Evolutionary conservation across 1,140 invertebrate species (phyloP), one percentile per base, ranked within the genome.

Genomic region (Drosophila oshimai): DNA sequence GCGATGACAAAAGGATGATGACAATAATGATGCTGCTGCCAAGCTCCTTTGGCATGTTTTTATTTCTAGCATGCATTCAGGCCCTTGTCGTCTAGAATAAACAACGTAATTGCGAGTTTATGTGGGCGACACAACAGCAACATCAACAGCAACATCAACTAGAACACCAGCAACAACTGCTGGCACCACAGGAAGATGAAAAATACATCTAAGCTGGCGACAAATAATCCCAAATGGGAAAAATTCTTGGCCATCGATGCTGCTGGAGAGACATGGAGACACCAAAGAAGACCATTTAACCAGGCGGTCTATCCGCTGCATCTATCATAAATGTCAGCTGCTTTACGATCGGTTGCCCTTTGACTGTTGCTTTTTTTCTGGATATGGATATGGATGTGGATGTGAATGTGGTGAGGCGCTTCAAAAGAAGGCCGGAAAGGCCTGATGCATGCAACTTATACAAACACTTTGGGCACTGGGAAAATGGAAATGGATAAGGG

Each of bases 21-120:
- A 44, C 58, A 58, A 57, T 74, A 68, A 74, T 83, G 78, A 44
- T 74, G 74, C 60, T 61, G 58, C 34, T 37, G 34, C 4, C 41
- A 29, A 51, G 18, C 65, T 45, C 39, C 24, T 33, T 68, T 69
- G 65, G 29, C 67, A 61, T 72, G 68, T 72, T 70, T 72, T 68
- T 68, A 68, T 68, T 68, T 68, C 68, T 71, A 60, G 31, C 45
- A 60, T 13, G 55, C 67, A 61, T 61, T 60, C 36, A 57, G 72
- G 55, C 71, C 64, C 74, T 86, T 84, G 79, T 84, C 75, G 69
- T 76, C 72, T 51, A 87, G 80, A 86, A 87, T 86, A 86, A 86
- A 86, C 80, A 86, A 73, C 80, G 75, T 86, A 86, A 86, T 86
- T 86, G 80, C 80, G 64, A 87, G 81, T 73, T 87, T 86, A 81